Conservation (phyloP, 2,888 invertebrate species). For the Epinotia demarniana region DNA sequence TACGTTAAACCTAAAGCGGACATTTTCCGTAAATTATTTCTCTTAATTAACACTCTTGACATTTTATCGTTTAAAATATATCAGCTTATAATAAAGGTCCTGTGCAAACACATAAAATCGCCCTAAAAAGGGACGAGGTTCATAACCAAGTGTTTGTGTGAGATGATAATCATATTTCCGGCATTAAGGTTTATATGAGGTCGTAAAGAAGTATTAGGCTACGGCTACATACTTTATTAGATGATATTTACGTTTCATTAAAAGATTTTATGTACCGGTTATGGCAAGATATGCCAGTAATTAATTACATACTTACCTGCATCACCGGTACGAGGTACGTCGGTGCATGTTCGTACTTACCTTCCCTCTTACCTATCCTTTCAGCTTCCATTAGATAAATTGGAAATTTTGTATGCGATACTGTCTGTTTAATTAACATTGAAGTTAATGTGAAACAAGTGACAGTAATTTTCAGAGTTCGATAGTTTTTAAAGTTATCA, state of each 20-base stretch:
- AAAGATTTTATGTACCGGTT: constrained; percentile 58
- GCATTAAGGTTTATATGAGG: constrained; percentile 73
- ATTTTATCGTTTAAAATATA: constrained; percentile 59
- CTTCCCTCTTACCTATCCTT: constrained; percentile 19
- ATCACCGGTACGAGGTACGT: constrained; percentile 30
- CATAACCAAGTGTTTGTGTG: constrained; percentile 69
- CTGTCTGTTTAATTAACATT: constrained; percentile 16
- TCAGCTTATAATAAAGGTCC: constrained; percentile 66
- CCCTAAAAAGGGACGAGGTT: constrained; percentile 58
- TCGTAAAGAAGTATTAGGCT: constrained; percentile 75
- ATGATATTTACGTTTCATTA: constrained; percentile 76
- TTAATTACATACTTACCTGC: constrained; percentile 53
- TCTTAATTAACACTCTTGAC: constrained; percentile 47
- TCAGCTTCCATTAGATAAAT: constrained; percentile 28
- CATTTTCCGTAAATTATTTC: constrained; percentile 38
- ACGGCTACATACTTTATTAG: constrained; percentile 69
- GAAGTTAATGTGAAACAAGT: constrained; percentile 3
- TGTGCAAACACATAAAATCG: constrained; percentile 69
- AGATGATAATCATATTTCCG: constrained; percentile 75
- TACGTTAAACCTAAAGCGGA: constrained; percentile 7
- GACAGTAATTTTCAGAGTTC: no score
- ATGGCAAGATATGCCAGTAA: constrained; percentile 52
- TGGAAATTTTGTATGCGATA: constrained; percentile 28
- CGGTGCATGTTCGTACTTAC: constrained; percentile 23
- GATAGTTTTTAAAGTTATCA: no score